Base-by-base conservation (phyloP, 2,888 invertebrate genomes). In the Eupsilia transversa region DNA sequence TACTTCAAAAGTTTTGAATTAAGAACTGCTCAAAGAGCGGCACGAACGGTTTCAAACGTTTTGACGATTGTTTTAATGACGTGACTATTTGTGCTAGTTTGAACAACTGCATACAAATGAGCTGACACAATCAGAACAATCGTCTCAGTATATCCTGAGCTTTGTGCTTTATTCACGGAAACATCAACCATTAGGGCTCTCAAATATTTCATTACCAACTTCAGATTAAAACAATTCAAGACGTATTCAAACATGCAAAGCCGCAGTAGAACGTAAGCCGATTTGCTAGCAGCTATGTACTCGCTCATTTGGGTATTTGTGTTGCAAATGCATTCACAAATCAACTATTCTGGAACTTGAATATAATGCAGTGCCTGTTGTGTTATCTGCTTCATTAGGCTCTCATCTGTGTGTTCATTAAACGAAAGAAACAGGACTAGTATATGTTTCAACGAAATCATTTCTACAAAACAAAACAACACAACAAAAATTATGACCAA, bases 311-410 rank as follows among this genome's bases (percentile, higher is more conserved):
- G 4, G 3, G 38, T 56, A 71, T 30, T 82, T 82, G 27, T 43
- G 35, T 71, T 79, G 64, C 64, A 73, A 75, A 82, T 75, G 69
- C 63, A 75, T 83, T 68, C 70, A 54, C 41, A 72, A 68, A 73
- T 67, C 69, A 70, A 68, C 41, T 57, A 41, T 79, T 65, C 60
- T 41, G 30, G 27, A 33, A 71, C 41, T 71, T n/a, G 35, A 65
- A 49, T 20, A 35, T 73, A 65, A 46, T 46, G 43, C 27, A 38
- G 43, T 20, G 17, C 7, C 23, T 23, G 30, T 49, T 12, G 17
- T 23, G 23, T 17, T 46, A 54, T 38, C n/a, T 38, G 2, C 30
- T 27, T n/a, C 6, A 46, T n/a, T 38, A n/a, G 2, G 27, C 17
- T 72, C 9, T 73, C 9, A 56, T 17, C 23, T 10, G 43, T 3